Evolutionary conservation across 2,797 vertebrate species (phyloP).

Genomic region (Ceyx erithaca): DNA sequence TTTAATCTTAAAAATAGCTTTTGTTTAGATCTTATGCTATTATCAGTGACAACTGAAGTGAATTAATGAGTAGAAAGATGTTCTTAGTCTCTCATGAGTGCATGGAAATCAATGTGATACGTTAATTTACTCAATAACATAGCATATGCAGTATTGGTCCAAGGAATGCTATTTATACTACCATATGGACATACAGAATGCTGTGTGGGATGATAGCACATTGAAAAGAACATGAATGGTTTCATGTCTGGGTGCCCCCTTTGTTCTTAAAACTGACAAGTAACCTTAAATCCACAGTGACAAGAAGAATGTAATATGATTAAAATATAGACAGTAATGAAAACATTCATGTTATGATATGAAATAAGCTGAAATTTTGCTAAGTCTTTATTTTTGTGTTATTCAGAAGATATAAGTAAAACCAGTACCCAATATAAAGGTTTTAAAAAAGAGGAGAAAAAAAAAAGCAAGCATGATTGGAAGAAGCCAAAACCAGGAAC

Average conservation of each 20-base stretch:
- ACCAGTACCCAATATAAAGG: not conserved
- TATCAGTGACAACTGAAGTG: not conserved
- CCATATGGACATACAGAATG: not conserved
- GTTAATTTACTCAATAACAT: not conserved
- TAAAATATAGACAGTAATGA: not conserved
- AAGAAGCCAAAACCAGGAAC: not conserved
- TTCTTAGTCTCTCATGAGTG: not conserved
- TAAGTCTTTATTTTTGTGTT: not conserved
- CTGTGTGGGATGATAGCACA: not conserved
- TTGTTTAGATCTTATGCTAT: not conserved
- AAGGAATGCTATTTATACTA: not conserved
- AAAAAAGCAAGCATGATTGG: not conserved
- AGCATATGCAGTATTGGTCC: not conserved
- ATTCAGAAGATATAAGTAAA: not conserved
- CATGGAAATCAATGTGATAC: not conserved
- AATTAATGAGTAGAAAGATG: not conserved
- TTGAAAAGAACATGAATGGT: not conserved
- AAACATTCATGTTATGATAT: fast-evolving
- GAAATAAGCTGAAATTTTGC: not conserved
- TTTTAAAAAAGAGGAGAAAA: not conserved
- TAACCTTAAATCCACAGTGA: not conserved
- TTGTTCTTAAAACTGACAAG: not conserved
- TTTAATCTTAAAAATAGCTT: not conserved
- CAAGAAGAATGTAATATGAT: not conserved
- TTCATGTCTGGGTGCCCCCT: not conserved